Percentiles rank a stretch among this genome's conserved stretches.
Evolutionary conservation across 2,797 vertebrate genomes (phyloP).

Genomic region (Gallinago solitaria): DNA sequence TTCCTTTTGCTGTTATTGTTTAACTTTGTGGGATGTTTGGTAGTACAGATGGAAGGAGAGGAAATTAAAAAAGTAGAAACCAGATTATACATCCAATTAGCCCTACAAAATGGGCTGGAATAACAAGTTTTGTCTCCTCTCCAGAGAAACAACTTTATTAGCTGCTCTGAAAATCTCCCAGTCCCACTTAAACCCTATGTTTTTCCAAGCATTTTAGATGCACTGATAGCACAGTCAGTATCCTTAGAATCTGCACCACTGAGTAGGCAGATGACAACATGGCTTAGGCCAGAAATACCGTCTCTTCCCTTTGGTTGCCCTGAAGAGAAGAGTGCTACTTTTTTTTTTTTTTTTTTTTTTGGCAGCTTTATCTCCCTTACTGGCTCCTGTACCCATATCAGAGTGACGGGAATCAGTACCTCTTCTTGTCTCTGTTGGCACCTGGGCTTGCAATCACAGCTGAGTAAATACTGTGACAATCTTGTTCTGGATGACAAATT

Average conservation of each 20-base stretch:
- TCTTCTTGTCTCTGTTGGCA: neutral
- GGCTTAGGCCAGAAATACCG: neutral
- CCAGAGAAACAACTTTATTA: neutral
- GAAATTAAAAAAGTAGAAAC: neutral
- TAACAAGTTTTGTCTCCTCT: neutral
- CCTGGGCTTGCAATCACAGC: neutral
- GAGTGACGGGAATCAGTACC: fast-evolving
- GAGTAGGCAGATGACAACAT: neutral
- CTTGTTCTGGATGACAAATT: neutral
- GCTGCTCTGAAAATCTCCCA: neutral
- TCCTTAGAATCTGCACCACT: neutral
- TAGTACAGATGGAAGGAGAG: neutral
- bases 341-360: neutral
- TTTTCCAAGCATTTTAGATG: neutral
- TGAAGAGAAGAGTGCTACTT: neutral
- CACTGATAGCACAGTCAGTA: fast-evolving
- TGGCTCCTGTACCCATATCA: neutral
- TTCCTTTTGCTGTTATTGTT: neutral
- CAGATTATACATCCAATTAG: neutral
- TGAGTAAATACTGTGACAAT: neutral
- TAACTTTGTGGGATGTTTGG: neutral
- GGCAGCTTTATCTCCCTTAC: neutral
- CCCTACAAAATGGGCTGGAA: neutral
- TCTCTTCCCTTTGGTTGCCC: neutral
- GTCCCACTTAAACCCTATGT: neutral